Conservation (phyloP, 2,113 vertebrate species). For the Cryptomyrus ogoouensis region DNA sequence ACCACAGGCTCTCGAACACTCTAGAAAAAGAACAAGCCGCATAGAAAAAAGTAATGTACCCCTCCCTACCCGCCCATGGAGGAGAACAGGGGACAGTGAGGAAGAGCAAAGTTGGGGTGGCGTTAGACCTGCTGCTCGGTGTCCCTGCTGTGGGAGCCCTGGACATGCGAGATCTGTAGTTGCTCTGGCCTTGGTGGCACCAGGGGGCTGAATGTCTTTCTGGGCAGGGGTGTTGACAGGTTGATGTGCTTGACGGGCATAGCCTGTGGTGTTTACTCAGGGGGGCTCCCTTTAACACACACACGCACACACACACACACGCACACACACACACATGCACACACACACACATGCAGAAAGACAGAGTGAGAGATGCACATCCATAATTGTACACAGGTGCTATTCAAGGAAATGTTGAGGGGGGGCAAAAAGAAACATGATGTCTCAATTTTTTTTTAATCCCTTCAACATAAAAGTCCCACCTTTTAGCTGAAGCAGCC, state of each 20-base stretch:
- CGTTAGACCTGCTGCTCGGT: constrained; percentile 8
- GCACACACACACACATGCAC: constrained; percentile 37
- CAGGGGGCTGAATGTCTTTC: constrained; percentile 38
- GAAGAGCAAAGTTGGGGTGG: background rate
- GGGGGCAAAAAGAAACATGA: constrained; percentile 49
- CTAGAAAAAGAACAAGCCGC: constrained; percentile 28
- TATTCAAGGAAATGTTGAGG: constrained; percentile 66
- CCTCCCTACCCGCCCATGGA: background rate
- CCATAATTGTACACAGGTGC: constrained; percentile 62
- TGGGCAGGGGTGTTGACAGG: constrained; percentile 52
- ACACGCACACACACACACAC: constrained; percentile 43
- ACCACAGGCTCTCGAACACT: constrained; percentile 24
- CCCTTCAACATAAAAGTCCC: constrained; percentile 55
- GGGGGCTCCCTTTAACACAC: constrained; percentile 52
- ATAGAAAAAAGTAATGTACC: background rate
- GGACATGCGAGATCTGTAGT: constrained; percentile 13
- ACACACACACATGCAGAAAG: constrained; percentile 37
- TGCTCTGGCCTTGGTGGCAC: constrained; percentile 38
- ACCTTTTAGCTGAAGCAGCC: constrained; percentile 49
- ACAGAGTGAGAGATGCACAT: background rate
- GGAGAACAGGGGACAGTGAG: background rate
- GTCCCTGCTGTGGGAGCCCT: background rate
- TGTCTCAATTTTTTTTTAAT: constrained; percentile 53
- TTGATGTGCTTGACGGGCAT: constrained; percentile 56
- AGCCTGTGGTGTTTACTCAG: constrained; percentile 62